Evolutionary conservation across 2,797 vertebrate genomes (phyloP), one percentile per base, ranked within the genome.

Genomic region (Sebastiscus tertius): DNA sequence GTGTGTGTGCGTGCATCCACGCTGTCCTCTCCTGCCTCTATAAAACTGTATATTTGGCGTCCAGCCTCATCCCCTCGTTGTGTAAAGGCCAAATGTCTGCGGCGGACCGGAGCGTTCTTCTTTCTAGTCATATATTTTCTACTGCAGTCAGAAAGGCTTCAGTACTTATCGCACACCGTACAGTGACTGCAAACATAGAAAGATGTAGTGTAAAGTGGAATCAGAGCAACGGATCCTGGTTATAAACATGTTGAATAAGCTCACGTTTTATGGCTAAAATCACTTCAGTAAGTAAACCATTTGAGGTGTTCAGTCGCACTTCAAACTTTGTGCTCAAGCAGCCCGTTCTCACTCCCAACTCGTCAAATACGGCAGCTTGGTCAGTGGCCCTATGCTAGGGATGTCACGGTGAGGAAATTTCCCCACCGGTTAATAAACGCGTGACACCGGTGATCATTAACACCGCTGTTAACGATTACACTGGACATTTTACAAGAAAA

Each of bases 41-140:
- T 84, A 72, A 86, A 85, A 82, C 63, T 69, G 75, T 74, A 27
- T 55, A 60, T 86, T 66, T 90, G 89, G 89, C 81, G 1, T 77
- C 73, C 65, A 56, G 80, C 81, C 85, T 77, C 33, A 75, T 83
- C 68, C 65, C 71, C 72, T 77, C 72, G 26, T 72, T 62, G 81
- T 85, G 64, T 75, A 62, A 79, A 77, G 79, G 87, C 83, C 84
- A 89, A 84, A 85, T 72, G 68, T 82, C 77, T 82, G 74, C 20
- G 4, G 75, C 33, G 22, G 63, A 79, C 61, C 69, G 22, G 31
- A 73, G 46, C 39, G 2, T 78, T 79, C 33, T 56, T 77, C 52
- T 56, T 77, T 60, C 11, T 64, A 63, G 55, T 64, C 75, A 64
- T 46, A 69, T 52, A 76, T 75, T 86, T 82, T 81, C 75, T 74